A percentile compares a stretch with the other conserved stretches of the same genome.
Evolutionary conservation across 1,140 invertebrate species (phyloP).

Genomic region (Paraescarpia echinospica): DNA sequence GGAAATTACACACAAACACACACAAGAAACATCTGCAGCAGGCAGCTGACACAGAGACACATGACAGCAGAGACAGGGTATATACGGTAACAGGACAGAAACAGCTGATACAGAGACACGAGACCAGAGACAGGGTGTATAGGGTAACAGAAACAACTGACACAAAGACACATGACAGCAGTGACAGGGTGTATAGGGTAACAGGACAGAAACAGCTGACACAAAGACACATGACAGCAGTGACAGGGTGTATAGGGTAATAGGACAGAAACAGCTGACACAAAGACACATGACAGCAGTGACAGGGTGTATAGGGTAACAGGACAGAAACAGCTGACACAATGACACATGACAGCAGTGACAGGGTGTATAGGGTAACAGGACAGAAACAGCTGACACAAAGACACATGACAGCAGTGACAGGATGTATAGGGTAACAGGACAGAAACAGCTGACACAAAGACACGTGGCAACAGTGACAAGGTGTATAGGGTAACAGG

Average conservation of each 20-base stretch:
- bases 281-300: too few relatives aligned
- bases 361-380: background rate
- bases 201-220: background rate
- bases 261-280: background rate
- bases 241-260: background rate
- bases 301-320: background rate
- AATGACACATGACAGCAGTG: too few relatives aligned
- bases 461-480: background rate
- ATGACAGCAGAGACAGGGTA: background rate
- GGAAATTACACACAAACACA: background rate
- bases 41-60: background rate
- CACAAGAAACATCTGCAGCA: background rate
- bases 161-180: too few relatives aligned
- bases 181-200: background rate
- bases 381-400: background rate
- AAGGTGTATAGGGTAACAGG: background rate
- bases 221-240: too few relatives aligned
- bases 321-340: background rate
- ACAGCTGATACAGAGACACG: background rate
- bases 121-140: background rate
- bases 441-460: background rate
- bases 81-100: background rate
- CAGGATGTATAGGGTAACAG: background rate
- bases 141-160: background rate
- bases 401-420: background rate